A percentile compares a stretch with the other conserved stretches of the same genome.
These are phyloP conservation scores for Coturnix japonica DNA, from an alignment of 2,113 vertebrate genomes.

Conservation along the genomic window DNA sequence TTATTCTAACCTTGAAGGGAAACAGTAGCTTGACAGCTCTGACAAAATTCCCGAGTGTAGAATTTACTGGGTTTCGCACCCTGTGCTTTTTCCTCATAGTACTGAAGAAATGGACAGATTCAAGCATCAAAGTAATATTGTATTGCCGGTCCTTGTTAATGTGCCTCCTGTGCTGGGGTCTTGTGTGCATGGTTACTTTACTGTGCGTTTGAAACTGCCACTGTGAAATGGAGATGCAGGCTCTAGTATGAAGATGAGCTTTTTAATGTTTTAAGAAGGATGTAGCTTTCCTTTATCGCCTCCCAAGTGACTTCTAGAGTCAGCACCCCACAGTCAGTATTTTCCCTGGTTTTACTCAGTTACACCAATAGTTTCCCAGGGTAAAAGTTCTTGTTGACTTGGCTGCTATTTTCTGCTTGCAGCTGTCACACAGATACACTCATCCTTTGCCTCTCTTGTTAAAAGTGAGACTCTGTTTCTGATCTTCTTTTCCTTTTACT, in stretches of 20 bases:
- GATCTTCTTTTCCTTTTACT: background rate
- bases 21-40: background rate
- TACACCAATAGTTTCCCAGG: background rate
- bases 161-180: background rate
- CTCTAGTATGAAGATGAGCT: background rate
- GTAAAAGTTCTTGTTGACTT: conserved; percentile 11
- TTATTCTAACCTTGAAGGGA: background rate
- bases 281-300: background rate
- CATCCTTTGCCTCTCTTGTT: background rate
- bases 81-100: background rate
- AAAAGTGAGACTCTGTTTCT: background rate
- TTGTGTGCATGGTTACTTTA: background rate
- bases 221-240: background rate
- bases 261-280: background rate
- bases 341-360: background rate
- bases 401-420: background rate
- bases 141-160: background rate
- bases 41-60: background rate
- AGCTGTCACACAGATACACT: background rate
- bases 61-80: background rate
- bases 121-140: background rate
- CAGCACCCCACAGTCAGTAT: background rate
- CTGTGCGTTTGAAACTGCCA: background rate
- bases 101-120: background rate
- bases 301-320: background rate